Conservation (phyloP, 1,140 invertebrate species). For the Medauroidea extradentata region DNA sequence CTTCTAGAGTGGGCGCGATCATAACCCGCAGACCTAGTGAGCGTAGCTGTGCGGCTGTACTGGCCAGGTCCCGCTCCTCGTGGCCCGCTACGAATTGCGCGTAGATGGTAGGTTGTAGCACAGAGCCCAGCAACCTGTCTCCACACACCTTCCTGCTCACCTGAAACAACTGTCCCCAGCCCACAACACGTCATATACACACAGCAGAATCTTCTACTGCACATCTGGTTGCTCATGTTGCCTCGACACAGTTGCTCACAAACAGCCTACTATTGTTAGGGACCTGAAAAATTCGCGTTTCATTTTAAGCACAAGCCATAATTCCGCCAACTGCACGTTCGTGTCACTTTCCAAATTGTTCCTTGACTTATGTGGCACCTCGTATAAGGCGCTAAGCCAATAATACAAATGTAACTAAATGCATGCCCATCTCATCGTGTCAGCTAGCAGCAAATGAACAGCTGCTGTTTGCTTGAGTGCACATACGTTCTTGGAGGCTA, state of each 20-base stretch:
- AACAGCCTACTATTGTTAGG: slow-evolving; percentile 41
- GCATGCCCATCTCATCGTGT: too few species aligned
- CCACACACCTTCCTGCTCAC: slow-evolving; percentile 25
- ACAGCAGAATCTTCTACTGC: not conserved
- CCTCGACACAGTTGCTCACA: slow-evolving; percentile 27
- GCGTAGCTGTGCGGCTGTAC: slow-evolving; percentile 23
- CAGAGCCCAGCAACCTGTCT: slow-evolving; percentile 16
- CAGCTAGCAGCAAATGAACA: too few species aligned
- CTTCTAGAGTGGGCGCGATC: slow-evolving; percentile 41
- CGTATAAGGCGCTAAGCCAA: too few species aligned
- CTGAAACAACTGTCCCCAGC: slow-evolving; percentile 27
- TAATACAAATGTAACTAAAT: too few species aligned
- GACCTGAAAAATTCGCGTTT: too few species aligned
- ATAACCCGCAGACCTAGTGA: slow-evolving; percentile 34
- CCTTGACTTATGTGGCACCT: too few species aligned
- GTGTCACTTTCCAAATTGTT: too few species aligned
- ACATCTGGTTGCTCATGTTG: slow-evolving; percentile 20
- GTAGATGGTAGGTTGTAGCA: slow-evolving; percentile 30
- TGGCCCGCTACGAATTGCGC: slow-evolving; percentile 41
- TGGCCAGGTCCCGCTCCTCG: slow-evolving; percentile 23
- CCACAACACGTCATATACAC: not conserved
- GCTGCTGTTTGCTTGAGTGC: too few species aligned
- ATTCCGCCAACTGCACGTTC: too few species aligned
- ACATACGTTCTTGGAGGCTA: too few species aligned
- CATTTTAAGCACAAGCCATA: too few species aligned